Evolutionary conservation across 2,113 vertebrate species (phyloP), one percentile per base, ranked within the genome.

Genomic region (Varanus komodoensis): DNA sequence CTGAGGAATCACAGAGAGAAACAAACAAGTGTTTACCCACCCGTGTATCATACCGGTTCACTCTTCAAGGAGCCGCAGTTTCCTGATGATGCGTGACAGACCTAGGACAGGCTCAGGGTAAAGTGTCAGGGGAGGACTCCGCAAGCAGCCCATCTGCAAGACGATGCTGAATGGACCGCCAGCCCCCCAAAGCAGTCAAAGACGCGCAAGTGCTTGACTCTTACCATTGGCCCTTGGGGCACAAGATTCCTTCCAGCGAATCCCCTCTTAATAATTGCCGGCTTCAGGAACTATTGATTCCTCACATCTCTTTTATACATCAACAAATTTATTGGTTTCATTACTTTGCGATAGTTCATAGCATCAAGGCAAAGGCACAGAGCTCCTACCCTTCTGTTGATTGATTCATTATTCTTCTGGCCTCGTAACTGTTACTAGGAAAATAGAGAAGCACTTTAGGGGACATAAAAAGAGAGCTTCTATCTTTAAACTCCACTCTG

Each of bases 241-340:
- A 9, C 25, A 21, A 50, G 34, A 87, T 8, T 50, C 29, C 3
- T 67, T 61, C 29, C 73, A 78, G 29, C 11, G 29, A 48, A 38
- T 64, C 69, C 75, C 1, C 50, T 77, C 32, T 21, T 61, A 54
- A 27, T 71, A 32, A 67, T 87, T 73, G 67, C n/a, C 32, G 75
- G 80, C 50, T 87, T 29, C 12, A n/a, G 44, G 38, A 32, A 52
- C 17, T 69, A 91, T 78, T 69, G 90, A 91, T 69, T n/a, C 34
- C 57, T 44, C n/a, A 9, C 61, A 14, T 57, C 86, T 57, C 15
- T 87, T 77, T 83, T 69, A 83, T 68, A 11, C 48, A 89, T 68
- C 25, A 27, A 75, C 57, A 74, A 75, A 90, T 87, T 54, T 90
- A 90, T 91, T 83, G 48, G n/a, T 54, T 68, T 87, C 85, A 77